Base-by-base conservation (phyloP, 2,797 vertebrate species). In the Oryzias dopingdopingensis region DNA sequence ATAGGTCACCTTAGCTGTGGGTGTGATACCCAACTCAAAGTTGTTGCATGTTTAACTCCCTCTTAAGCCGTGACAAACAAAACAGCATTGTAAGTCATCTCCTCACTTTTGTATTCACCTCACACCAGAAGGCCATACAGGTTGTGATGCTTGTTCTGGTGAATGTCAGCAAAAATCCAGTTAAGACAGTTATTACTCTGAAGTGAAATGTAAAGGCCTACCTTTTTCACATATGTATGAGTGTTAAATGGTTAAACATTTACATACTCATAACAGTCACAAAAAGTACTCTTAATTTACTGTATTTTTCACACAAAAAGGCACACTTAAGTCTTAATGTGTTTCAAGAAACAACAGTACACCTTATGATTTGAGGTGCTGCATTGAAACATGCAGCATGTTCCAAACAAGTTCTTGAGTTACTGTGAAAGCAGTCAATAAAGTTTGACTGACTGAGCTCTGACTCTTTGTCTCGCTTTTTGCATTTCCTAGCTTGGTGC, bases 141-240 rank as follows among this genome's bases (percentile, higher is more conserved):
- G 59, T 52, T 67, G 67, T 60, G 59, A 74, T 77, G 77, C 77
- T 65, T 79, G 67, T 60, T 70, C 54, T 71, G 80, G 45, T 80
- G 79, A 76, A 88, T 80, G 87, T 67, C 56, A 61, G 52, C 16
- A 42, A 51, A 65, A 52, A 74, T 66, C 61, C 50, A 52, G 20
- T 54, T 76, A 60, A 78, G 52, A 63, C 47, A 17, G 58, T 67
- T 6, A 5, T 65, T 54, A 62, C 46, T 57, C 48, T 32, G 1
- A 15, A 49, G 47, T 41, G 5, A 54, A 76, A 67, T 70, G 70
- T 72, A 76, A 79, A 85, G 59, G 67, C 16, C 14, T 13, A 18
- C 22, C 16, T 14, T 42, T 42, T 14, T 5, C 22, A 14, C 4
- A 14, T 23, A 29, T 32, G 17, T 2, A 50, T 32, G 23, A 29